phyloP scores from a whole-genome alignment of 2,888 invertebrate genomes.

The Limnephilus lunatus region DNA sequence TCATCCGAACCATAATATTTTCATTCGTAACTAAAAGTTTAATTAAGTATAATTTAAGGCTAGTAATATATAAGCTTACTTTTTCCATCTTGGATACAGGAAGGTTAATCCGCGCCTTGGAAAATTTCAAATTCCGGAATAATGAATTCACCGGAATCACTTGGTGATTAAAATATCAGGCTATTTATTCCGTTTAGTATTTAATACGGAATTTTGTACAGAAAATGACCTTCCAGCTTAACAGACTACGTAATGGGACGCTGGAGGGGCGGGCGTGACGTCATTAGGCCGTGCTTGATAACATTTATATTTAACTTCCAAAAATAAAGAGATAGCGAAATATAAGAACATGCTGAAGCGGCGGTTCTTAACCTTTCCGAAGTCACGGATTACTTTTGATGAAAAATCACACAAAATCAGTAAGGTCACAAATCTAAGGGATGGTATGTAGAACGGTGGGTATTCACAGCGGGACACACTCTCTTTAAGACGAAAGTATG shows the following conservation, averaged over 20 bases:
- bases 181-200: slow-evolving; percentile 22
- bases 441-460: too few relatives aligned
- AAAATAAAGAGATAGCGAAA: background rate
- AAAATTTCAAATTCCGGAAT: slow-evolving; percentile 8
- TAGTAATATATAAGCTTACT: background rate
- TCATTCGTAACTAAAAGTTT: too few relatives aligned
- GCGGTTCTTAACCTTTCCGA: background rate
- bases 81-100: background rate
- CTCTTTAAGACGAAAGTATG: too few relatives aligned
- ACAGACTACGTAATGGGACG: background rate
- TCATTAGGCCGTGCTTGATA: background rate
- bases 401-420: too few relatives aligned
- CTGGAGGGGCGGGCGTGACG: background rate
- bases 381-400: background rate
- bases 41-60: too few relatives aligned
- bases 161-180: slow-evolving; percentile 20
- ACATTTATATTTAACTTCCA: background rate
- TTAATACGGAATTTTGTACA: background rate
- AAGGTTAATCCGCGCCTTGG: background rate
- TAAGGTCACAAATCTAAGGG: too few relatives aligned
- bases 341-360: background rate
- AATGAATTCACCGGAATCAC: slow-evolving; percentile 18
- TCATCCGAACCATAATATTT: too few relatives aligned
- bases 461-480: too few relatives aligned
- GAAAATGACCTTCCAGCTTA: background rate